Evolutionary conservation across 2,888 invertebrate genomes (phyloP).

Genomic region (Lissocephala sabroskyi): DNA sequence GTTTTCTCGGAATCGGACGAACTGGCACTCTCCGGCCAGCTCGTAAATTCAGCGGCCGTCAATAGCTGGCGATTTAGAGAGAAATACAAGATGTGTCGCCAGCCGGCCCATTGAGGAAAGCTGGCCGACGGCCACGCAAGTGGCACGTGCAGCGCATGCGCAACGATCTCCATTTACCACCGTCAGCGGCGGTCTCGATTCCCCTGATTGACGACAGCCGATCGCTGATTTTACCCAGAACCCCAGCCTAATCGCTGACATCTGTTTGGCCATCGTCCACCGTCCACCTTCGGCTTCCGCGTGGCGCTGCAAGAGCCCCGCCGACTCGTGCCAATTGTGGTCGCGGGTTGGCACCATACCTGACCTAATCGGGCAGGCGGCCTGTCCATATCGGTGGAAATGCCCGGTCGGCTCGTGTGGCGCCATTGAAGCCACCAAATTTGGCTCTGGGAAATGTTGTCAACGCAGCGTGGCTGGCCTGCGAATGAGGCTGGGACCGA

Average conservation of each 20-base stretch:
- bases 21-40: conserved; percentile 31
- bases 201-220: conserved; percentile 25
- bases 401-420: conserved; percentile 25
- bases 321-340: conserved; percentile 47
- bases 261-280: conserved; percentile 18
- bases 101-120: conserved; percentile 49
- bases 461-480: conserved; percentile 25
- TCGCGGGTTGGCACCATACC: conserved; percentile 3
- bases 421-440: conserved; percentile 57
- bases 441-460: conserved; percentile 55
- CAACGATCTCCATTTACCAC: conserved; percentile 29
- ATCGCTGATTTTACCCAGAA: conserved; percentile 54
- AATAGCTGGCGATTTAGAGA: conserved; percentile 53
- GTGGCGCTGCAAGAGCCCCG: conserved; percentile 40
- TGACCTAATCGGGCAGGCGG: conserved; percentile 56
- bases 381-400: conserved; percentile 61
- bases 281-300: conserved; percentile 46
- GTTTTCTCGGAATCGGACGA: conserved; percentile 6
- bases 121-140: conserved; percentile 20
- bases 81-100: conserved; percentile 46
- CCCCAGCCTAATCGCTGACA: conserved; percentile 35
- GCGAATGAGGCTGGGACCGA: conserved; percentile 21
- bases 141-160: conserved; percentile 52
- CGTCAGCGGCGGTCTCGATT: neutral
- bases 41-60: conserved; percentile 47